Evolutionary conservation across 2,113 vertebrate genomes (phyloP), one percentile per base, ranked within the genome.

Genomic region (Odobenus rosmarus): DNA sequence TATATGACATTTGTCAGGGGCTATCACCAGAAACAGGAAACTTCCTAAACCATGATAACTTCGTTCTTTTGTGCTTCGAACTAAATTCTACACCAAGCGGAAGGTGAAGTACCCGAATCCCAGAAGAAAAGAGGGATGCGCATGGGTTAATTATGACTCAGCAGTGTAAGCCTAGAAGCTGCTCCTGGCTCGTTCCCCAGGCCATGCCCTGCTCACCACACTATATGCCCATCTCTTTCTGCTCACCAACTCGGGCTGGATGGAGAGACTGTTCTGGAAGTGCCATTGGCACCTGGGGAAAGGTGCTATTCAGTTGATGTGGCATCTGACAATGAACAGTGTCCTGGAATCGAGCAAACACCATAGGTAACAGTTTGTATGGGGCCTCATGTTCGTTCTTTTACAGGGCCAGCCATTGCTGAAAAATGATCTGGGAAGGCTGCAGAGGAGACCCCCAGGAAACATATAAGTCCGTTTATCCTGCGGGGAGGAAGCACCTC

Each of bases 31-130:
- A 89, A 90, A 95, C 89, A 97, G 95, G 62, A 97, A 98, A 96
- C 57, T 95, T 93, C 88, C 89, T 39, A 77, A 93, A 67, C 76
- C 80, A 61, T 39, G 94, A 89, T 0, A 89, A 81, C 84, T 88
- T 94, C 87, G 96, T 97, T 97, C 97, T 93, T 97, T 81, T 97
- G 82, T 84, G 74, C 49, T 95, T 87, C n/a, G 61, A 97, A 94
- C 72, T 97, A 79, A 94, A 97, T 59, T 88, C 93, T 94, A 81
- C n/a, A 72, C n/a, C 36, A 61, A 92, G 57, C 33, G 82, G 89
- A 94, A 31, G 24, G 33, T 53, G n/a, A 88, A 88, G 69, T 80
- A 88, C 79, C 92, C 87, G 82, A 77, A 36, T 59, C 80, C 31
- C 16, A 33, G 46, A 57, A 96, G 72, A 84, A 42, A 61, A 94